phyloP scores from a whole-genome alignment of 1,140 invertebrate species.

The Drosophila bocqueti region DNA sequence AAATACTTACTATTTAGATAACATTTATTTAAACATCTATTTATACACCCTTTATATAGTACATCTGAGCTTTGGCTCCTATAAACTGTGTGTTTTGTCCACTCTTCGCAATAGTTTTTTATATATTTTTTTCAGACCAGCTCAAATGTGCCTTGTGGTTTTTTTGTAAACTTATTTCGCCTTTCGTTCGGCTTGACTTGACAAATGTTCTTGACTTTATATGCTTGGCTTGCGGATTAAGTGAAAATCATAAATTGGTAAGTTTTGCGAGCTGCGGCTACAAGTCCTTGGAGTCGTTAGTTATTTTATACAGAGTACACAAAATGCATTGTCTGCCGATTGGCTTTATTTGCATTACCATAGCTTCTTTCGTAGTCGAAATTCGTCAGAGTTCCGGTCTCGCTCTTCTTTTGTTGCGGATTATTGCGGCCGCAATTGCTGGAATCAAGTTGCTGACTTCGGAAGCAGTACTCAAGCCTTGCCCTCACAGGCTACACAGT shows the following conservation, averaged over 20 bases:
- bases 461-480: slow-evolving; percentile 75
- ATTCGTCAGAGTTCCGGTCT: slow-evolving; percentile 10
- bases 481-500: slow-evolving; percentile 82
- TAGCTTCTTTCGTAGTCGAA: slow-evolving; percentile 31
- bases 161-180: slow-evolving; percentile 16
- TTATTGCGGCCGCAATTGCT: slow-evolving; percentile 79
- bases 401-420: slow-evolving; percentile 18
- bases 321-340: slow-evolving; percentile 30
- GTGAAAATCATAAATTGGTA: slow-evolving; percentile 40
- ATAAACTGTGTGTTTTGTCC: slow-evolving; percentile 26
- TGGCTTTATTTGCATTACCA: slow-evolving; percentile 33
- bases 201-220: slow-evolving; percentile 30
- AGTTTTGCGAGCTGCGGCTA: slow-evolving; percentile 29
- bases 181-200: slow-evolving; percentile 19
- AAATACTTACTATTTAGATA: slow-evolving; percentile 65
- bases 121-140: slow-evolving; percentile 38
- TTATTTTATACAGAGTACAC: slow-evolving; percentile 39
- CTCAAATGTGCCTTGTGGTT: slow-evolving; percentile 21
- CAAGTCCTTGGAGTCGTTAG: slow-evolving; percentile 17
- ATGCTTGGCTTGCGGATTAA: slow-evolving; percentile 17
- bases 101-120: slow-evolving; percentile 7
- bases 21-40: slow-evolving; percentile 54
- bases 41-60: slow-evolving; percentile 53
- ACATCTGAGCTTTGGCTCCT: slow-evolving; percentile 59
- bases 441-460: slow-evolving; percentile 85